Percentiles rank a stretch among this genome's conserved stretches.
phyloP scores from a whole-genome alignment of 92 coral and sea anemone genomes.

The Pocillopora meandrina region DNA sequence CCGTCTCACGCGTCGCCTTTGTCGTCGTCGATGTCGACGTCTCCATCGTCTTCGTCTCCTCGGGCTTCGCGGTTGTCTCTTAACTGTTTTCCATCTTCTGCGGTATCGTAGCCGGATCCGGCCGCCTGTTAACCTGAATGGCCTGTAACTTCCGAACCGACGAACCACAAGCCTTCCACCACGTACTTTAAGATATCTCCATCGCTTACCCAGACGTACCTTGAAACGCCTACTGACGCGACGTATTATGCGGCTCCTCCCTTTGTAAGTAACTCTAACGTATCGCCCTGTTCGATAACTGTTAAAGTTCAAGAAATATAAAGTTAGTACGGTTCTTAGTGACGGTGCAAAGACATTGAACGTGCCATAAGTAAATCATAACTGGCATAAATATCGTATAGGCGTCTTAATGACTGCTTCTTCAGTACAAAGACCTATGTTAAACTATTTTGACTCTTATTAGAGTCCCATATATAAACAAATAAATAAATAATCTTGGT shows the following conservation, averaged over 20 bases:
- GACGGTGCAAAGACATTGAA: too few relatives aligned
- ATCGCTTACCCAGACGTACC: constrained; percentile 16
- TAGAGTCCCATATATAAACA: too few relatives aligned
- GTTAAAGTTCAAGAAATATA: background rate
- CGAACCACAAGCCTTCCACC: constrained; percentile 26
- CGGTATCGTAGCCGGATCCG: background rate
- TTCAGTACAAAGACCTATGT: too few relatives aligned
- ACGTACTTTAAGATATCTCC: constrained; percentile 3
- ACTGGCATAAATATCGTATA: too few relatives aligned
- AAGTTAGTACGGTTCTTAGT: background rate
- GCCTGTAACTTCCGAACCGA: constrained; percentile 7
- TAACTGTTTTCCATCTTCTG: background rate
- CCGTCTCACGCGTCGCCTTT: constrained; percentile 29
- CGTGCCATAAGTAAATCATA: too few relatives aligned
- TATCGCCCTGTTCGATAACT: constrained; percentile 30
- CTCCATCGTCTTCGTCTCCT: constrained; percentile 15
- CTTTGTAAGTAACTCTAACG: constrained; percentile 16
- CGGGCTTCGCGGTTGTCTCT: constrained; percentile 10
- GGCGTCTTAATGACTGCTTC: too few relatives aligned
- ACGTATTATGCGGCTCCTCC: constrained; percentile 19
- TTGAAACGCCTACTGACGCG: constrained; percentile 31
- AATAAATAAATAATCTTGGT: too few relatives aligned
- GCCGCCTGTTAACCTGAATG: constrained; percentile 9
- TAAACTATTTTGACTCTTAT: too few relatives aligned
- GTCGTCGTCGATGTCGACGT: constrained; percentile 31